Base-by-base conservation (phyloP, 2,797 vertebrate species). In the Lepidocolaptes lacrymiger region DNA sequence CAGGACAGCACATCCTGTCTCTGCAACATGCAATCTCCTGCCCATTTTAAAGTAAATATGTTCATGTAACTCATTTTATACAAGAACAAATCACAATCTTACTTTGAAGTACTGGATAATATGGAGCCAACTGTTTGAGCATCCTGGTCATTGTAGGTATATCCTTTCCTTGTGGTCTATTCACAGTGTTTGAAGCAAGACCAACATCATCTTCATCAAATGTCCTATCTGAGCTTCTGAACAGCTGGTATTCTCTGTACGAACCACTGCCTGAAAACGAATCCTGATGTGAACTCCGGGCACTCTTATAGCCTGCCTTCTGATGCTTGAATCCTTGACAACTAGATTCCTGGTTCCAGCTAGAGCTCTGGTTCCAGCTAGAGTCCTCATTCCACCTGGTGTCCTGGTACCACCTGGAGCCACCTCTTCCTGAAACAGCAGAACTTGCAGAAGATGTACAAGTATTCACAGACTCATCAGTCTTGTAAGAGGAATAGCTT, bases 41-140 rank as follows among this genome's bases (percentile, higher is more conserved):
- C 68, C 52, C 20, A 28, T 6, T 7, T 66, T 49, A 73, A 62
- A 89, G 36, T 37, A 67, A 39, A n/a, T 48, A 15, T 2, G 15
- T 14, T 77, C 56, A 77, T 39, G 7, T n/a, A 91, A 85, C 20
- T 87, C 27, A 56, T 81, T 79, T 78, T 54, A 93, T 12, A 26
- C 7, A 20, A 16, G 52, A 92, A 76, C 28, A 44, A 69, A 84
- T 37, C 46, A 66, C 66, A 66, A 39, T 73, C 95, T 97, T 93
- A 95, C 94, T 97, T 44, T 96, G 88, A 92, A 95, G 91, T 27
- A 82, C 92, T 80, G 95, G 94, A 49, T 95, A 91, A 79, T 76
- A 85, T 0, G 95, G 92, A 80, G 86, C 34, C 69, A 94, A 34
- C 52, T 93, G 77, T 37, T 89, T 55, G 21, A 95, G 89, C 56